A percentile compares a stretch with the other conserved stretches of the same genome.
Conservation (phyloP, 1,140 invertebrate genomes). For the Macrosteles quadrilineatus region DNA sequence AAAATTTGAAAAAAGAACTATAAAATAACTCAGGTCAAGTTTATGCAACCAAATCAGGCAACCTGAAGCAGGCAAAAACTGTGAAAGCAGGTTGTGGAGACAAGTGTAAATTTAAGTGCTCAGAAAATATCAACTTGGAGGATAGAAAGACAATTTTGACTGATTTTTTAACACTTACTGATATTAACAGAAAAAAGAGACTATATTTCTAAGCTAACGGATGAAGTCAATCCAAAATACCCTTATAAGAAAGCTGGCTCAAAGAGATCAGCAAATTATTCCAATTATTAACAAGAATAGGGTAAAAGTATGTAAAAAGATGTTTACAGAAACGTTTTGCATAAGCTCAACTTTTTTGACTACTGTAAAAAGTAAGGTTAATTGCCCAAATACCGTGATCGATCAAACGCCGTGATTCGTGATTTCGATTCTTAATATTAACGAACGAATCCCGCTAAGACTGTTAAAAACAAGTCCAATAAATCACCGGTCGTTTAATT, state of each 20-base stretch:
- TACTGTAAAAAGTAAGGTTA: neutral
- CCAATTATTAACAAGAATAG: neutral
- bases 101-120: neutral
- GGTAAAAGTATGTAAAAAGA: neutral
- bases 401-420: too few species aligned
- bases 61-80: neutral
- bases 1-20: neutral
- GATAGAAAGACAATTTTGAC: neutral
- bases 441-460: too few species aligned
- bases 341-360: neutral
- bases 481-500: too few species aligned
- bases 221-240: neutral
- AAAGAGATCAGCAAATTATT: neutral
- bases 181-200: neutral
- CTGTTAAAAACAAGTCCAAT: too few species aligned
- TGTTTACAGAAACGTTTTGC: neutral
- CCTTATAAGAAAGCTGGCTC: neutral
- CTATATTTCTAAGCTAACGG: neutral
- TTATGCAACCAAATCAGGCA: neutral
- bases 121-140: neutral
- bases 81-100: neutral
- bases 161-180: neutral
- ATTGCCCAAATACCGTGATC: too few species aligned
- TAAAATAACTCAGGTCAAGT: neutral
- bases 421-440: too few species aligned